These are phyloP conservation scores for Drosophila limbata DNA, from an alignment of 2,888 invertebrate genomes.

Conservation along the genomic window DNA sequence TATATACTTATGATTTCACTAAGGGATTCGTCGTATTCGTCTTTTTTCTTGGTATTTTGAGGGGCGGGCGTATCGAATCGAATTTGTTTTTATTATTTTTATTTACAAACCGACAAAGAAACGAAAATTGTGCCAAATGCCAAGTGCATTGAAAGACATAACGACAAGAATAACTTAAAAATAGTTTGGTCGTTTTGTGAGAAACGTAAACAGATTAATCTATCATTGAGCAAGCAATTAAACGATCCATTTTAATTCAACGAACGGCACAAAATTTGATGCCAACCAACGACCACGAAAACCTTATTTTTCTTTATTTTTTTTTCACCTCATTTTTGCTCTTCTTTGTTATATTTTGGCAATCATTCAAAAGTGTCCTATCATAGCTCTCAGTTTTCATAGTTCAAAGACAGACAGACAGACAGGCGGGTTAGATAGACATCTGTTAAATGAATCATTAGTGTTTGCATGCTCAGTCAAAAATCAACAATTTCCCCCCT, in stretches of 20 bases:
- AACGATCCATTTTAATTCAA: conserved; percentile 72
- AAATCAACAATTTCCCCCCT: conserved; percentile 35
- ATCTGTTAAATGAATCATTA: conserved; percentile 77
- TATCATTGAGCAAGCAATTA: conserved; percentile 72
- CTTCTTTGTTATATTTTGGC: conserved; percentile 48
- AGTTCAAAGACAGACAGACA: conserved; percentile 28
- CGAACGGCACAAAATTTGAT: conserved; percentile 45
- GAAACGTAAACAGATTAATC: conserved; percentile 69
- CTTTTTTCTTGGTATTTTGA: conserved; percentile 12
- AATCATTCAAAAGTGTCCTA: conserved; percentile 53
- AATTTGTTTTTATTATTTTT: conserved; percentile 21
- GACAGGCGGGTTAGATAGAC: conserved; percentile 42
- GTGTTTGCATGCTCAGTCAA: conserved; percentile 48
- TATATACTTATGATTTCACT: conserved; percentile 1
- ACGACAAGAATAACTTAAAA: conserved; percentile 40
- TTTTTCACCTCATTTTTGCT: conserved; percentile 1
- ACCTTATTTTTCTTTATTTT: not conserved
- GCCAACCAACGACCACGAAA: conserved; percentile 34
- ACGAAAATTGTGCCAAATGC: conserved; percentile 68
- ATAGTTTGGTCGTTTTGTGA: conserved; percentile 36
- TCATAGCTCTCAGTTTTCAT: conserved; percentile 50
- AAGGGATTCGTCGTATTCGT: conserved; percentile 24
- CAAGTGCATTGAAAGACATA: conserved; percentile 64
- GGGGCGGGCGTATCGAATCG: conserved; percentile 47
- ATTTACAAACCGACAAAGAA: conserved; percentile 32